Evolutionary conservation across 2,888 invertebrate species (phyloP), one percentile per base, ranked within the genome.

Genomic region (Sycophila texana): DNA sequence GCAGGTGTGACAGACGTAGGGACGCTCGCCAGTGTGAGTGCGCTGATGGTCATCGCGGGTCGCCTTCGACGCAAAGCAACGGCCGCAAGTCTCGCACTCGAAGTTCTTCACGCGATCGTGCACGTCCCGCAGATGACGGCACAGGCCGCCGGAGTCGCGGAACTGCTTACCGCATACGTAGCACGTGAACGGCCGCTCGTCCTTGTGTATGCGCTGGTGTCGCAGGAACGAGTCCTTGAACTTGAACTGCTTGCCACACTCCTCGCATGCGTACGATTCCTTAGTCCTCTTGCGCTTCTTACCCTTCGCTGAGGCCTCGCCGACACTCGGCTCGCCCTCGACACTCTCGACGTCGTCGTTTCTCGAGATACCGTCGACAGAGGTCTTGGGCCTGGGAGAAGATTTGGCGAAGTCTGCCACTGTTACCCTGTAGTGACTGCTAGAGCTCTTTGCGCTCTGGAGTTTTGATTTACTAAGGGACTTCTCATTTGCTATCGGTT

Each of bases 231-330:
- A 92, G 90, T 87, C 92, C 90, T 87, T 92, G 90, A 74, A 90
- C 88, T 86, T 88, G 84, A 92, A 93, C 0, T 87, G 89, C 83
- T 91, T 91, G 72, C 91, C 90, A 83, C 93, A 93, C 16, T 91
- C 90, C 0, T 91, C 89, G 76, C 93, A 93, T 3, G 7, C 39
- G 3, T 49, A 58, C 20, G 58, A 51, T 0, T 30, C 20, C n/a
- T 13, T 26, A 0, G 18, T 60, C 22, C 16, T 10, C 47, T 70
- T 60, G 13, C 63, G 30, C 4, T 18, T 60, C 10, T 7, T 58
- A 10, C 26, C 10, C 58, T 72, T 51, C 16, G 1, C 53, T 14
- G 20, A 0, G 2, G 39, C 39, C 16, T 60, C n/a, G 20, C 14
- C 7, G 22, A 14, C 18, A 1, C 18, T 2, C 49, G 18, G 20